These are phyloP conservation scores for Phenganax subtilis DNA, from an alignment of 92 coral and sea anemone species.

Conservation along the genomic window DNA sequence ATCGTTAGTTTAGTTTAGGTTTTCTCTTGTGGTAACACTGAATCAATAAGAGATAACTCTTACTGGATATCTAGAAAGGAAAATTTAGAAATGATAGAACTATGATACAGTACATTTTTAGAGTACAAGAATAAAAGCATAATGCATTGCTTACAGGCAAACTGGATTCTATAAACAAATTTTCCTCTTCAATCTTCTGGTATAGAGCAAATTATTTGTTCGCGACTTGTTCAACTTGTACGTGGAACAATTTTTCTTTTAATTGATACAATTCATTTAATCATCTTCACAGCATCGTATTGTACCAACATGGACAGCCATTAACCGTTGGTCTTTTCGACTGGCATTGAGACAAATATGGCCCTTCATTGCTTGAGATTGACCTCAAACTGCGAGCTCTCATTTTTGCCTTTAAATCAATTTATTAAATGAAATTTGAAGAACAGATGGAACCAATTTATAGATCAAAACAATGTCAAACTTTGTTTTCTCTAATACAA, in stretches of 20 bases:
- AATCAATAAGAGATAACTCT: background rate
- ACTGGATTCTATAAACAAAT: background rate
- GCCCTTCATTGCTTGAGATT: background rate
- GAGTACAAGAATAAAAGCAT: background rate
- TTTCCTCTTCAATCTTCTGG: background rate
- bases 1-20: background rate
- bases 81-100: background rate
- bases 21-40: background rate
- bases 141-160: background rate
- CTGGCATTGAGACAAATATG: background rate
- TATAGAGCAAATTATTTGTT: background rate
- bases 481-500: background rate
- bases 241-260: conserved; percentile 17
- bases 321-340: background rate
- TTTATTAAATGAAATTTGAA: background rate
- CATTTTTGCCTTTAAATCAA: background rate
- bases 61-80: background rate
- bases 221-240: background rate
- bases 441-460: conserved; percentile 2
- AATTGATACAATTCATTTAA: conserved; percentile 23
- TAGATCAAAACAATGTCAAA: background rate
- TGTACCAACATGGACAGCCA: conserved; percentile 7
- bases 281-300: conserved; percentile 14
- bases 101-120: background rate
- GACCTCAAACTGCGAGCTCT: background rate